Percentiles rank a stretch among this genome's conserved stretches.
These are phyloP conservation scores for Synergus itoensis DNA, from an alignment of 2,888 invertebrate genomes.

Conservation along the genomic window DNA sequence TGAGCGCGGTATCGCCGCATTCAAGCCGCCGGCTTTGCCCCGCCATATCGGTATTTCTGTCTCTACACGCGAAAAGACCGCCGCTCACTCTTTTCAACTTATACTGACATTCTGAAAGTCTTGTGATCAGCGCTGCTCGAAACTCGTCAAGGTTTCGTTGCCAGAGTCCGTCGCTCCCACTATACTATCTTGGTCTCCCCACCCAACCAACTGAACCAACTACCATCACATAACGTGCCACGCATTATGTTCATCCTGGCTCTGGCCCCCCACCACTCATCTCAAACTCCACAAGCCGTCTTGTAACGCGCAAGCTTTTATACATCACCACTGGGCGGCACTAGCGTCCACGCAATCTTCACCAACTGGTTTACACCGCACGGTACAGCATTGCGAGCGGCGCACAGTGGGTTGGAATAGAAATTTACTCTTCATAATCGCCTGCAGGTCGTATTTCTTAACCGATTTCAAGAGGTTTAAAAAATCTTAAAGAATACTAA, in stretches of 20 bases:
- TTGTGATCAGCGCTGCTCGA: constrained; percentile 13
- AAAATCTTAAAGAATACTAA: no score
- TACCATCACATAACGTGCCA: background rate
- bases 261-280: background rate
- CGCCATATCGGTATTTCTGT: constrained; percentile 25
- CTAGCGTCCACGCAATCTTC: constrained; percentile 5
- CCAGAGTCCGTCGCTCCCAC: constrained; percentile 22
- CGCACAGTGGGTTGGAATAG: no score
- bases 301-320: background rate
- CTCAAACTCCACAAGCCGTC: background rate
- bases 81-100: constrained; percentile 16
- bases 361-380: background rate
- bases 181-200: constrained; percentile 29
- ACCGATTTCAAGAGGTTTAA: no score
- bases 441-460: no score
- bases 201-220: constrained; percentile 3
- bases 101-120: constrained; percentile 17
- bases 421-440: no score
- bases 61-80: constrained; percentile 16
- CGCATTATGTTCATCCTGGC: constrained; percentile 22
- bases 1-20: constrained; percentile 22
- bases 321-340: constrained; percentile 2
- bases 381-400: background rate
- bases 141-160: constrained; percentile 26
- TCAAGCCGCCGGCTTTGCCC: constrained; percentile 22